These are phyloP conservation scores for Charanyca ferruginea DNA, from an alignment of 2,888 invertebrate species.

Conservation along the genomic window DNA sequence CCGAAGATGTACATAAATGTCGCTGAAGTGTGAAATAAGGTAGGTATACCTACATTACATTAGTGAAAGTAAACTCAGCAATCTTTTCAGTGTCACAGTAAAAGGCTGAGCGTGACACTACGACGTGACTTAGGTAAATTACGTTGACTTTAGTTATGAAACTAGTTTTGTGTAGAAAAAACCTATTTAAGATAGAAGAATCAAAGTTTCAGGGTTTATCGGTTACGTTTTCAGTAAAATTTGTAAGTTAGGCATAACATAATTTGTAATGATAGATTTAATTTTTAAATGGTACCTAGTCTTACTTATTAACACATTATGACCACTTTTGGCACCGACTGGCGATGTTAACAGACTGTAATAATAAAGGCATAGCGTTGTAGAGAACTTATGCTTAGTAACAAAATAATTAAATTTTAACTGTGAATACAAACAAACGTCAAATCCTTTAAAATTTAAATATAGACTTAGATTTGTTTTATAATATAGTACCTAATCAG, in stretches of 20 bases:
- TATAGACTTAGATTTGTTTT: neutral
- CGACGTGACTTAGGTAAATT: constrained; percentile 50
- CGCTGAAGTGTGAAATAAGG: constrained; percentile 48
- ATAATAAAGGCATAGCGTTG: neutral
- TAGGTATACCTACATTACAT: constrained; percentile 36
- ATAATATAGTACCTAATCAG: neutral
- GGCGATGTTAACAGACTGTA: no score
- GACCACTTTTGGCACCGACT: no score
- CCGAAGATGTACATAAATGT: constrained; percentile 47
- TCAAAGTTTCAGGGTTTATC: neutral
- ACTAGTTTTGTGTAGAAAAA: constrained; percentile 31
- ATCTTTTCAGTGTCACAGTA: constrained; percentile 43
- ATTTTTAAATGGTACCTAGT: no score
- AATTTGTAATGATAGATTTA: no score
- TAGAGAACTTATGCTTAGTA: neutral
- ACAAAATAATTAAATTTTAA: neutral
- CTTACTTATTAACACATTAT: no score
- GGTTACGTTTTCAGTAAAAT: neutral
- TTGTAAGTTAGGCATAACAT: neutral
- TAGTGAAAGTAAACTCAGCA: constrained; percentile 40
- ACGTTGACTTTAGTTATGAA: constrained; percentile 38
- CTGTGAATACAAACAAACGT: neutral
- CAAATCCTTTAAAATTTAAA: neutral
- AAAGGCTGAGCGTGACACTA: constrained; percentile 40
- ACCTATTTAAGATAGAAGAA: constrained; percentile 4